A percentile compares a stretch with the other conserved stretches of the same genome.
These are phyloP conservation scores for Cosmopolites sordidus DNA, from an alignment of 2,888 invertebrate species.

Conservation along the genomic window DNA sequence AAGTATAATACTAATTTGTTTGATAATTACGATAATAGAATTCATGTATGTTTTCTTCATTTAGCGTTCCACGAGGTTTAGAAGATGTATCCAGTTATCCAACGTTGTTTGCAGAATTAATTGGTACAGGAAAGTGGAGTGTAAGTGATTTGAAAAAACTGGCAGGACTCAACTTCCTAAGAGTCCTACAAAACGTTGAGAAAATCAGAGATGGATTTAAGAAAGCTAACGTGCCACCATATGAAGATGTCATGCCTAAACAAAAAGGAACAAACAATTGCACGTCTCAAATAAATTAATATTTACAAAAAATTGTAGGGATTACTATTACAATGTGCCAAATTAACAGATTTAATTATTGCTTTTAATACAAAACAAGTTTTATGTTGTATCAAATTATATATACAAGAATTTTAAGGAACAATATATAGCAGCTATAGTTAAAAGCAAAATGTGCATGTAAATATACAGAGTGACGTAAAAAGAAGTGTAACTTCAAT, in stretches of 20 bases:
- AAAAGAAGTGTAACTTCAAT: no score
- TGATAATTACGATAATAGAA: no score
- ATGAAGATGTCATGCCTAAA: slow-evolving; percentile 64
- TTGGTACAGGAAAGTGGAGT: slow-evolving; percentile 71
- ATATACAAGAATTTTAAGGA: no score
- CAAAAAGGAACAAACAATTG: slow-evolving; percentile 60
- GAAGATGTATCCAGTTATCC: slow-evolving; percentile 67
- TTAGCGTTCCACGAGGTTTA: slow-evolving; percentile 74
- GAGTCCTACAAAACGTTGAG: slow-evolving; percentile 69
- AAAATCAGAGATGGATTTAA: slow-evolving; percentile 68
- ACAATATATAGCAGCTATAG: no score
- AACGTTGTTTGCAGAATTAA: slow-evolving; percentile 70
- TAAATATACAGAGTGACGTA: no score
- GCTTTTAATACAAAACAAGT: no score
- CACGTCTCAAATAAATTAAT: slow-evolving; percentile 52
- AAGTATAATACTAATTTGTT: no score
- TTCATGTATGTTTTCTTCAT: slow-evolving; percentile 31
- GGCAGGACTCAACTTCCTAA: slow-evolving; percentile 70
- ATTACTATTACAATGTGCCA: no score
- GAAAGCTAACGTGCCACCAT: slow-evolving; percentile 65
- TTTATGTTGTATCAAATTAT: no score
- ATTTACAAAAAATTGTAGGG: neutral
- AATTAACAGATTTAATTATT: no score
- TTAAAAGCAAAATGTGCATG: no score
- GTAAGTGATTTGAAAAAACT: slow-evolving; percentile 73